These are phyloP conservation scores for Zaprionus camerounensis DNA, from an alignment of 1,140 invertebrate species.

Conservation along the genomic window DNA sequence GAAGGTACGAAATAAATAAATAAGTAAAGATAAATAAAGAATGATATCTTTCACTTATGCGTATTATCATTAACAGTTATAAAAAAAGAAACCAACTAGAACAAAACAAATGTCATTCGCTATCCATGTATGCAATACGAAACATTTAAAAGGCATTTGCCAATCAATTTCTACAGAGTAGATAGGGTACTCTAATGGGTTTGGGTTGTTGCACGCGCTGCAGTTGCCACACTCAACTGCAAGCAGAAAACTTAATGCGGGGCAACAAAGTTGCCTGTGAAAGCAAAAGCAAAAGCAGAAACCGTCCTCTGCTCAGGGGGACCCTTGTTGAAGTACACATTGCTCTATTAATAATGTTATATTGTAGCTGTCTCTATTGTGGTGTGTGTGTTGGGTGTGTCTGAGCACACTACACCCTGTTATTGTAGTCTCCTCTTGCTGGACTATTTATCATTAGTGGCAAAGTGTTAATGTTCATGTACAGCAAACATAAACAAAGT, in stretches of 20 bases:
- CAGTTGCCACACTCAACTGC: conserved; percentile 1
- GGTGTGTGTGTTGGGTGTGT: conserved; percentile 4
- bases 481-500: conserved; percentile 47
- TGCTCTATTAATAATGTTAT: conserved; percentile 42
- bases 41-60: too few relatives aligned
- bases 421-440: conserved; percentile 20
- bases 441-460: conserved; percentile 47
- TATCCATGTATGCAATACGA: not conserved
- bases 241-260: conserved; percentile 21
- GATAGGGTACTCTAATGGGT: not conserved
- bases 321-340: conserved; percentile 7
- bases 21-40: too few relatives aligned
- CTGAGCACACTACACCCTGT: not conserved
- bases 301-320: conserved; percentile 9
- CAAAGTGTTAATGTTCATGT: conserved; percentile 61
- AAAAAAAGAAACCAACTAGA: not conserved
- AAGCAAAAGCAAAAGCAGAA: not conserved
- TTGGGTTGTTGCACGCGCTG: not conserved
- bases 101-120: not conserved
- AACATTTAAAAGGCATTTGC: not conserved
- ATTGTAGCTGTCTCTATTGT: conserved; percentile 26
- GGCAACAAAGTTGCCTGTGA: conserved; percentile 31
- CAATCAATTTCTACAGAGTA: not conserved
- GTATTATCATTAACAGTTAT: not conserved
- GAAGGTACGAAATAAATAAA: too few relatives aligned